Evolutionary conservation across 2,797 vertebrate species (phyloP).

Genomic region (Protosalanx chinensis): DNA sequence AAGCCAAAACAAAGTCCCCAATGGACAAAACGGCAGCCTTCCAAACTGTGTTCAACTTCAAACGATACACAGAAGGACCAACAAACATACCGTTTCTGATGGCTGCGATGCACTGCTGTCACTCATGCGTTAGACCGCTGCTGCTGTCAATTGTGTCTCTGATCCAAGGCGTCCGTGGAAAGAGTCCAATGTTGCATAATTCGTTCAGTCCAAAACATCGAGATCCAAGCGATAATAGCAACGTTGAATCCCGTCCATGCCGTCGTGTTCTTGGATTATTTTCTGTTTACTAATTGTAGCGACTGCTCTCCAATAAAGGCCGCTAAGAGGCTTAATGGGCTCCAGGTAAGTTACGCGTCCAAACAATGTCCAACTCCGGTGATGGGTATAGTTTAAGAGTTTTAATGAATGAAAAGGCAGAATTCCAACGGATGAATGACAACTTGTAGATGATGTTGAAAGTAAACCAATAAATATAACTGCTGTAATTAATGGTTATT

Average conservation of each 20-base stretch:
- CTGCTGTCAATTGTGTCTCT: neutral
- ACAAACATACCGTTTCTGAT: slow-evolving; percentile 3
- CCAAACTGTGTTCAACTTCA: slow-evolving; percentile 13
- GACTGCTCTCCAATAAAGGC: neutral
- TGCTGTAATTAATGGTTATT: no score
- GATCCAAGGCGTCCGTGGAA: neutral
- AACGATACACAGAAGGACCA: slow-evolving; percentile 12
- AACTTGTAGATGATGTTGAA: no score
- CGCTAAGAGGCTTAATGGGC: neutral
- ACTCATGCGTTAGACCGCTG: neutral
- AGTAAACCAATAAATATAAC: no score
- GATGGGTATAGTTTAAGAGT: no score
- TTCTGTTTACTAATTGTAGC: neutral
- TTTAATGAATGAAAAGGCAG: no score
- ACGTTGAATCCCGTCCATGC: neutral
- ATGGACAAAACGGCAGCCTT: slow-evolving; percentile 9
- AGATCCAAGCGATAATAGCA: neutral
- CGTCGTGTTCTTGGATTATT: neutral
- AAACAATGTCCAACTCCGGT: neutral
- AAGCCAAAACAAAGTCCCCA: slow-evolving; percentile 16
- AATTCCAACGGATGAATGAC: no score
- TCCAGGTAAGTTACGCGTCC: no score
- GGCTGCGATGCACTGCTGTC: slow-evolving; percentile 6
- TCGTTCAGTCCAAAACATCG: neutral
- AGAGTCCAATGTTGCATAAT: neutral